A percentile compares a stretch with the other conserved stretches of the same genome.
Evolutionary conservation across 1,140 invertebrate species (phyloP).

Genomic region (Asobara japonica): DNA sequence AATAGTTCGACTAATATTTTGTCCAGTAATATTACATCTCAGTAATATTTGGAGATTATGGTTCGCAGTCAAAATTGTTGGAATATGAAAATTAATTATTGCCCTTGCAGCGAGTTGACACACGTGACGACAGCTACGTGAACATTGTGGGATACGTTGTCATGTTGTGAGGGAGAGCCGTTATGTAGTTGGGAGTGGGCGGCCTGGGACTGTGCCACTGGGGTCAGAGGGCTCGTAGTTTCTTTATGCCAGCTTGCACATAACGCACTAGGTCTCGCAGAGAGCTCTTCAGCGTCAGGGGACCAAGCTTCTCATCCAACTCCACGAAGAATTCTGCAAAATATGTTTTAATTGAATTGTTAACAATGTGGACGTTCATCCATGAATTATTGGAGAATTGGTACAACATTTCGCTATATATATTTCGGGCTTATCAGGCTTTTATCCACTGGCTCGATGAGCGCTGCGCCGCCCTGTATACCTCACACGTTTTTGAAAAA

Average conservation of each 20-base stretch:
- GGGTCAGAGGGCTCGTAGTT: slow-evolving; percentile 66
- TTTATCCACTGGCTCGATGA: no score
- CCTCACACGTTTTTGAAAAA: no score
- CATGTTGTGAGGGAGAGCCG: slow-evolving; percentile 62
- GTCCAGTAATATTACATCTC: no score
- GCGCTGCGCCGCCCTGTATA: no score
- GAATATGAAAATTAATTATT: slow-evolving; percentile 39
- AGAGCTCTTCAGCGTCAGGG: slow-evolving; percentile 79
- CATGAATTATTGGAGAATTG: background rate
- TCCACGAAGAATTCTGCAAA: slow-evolving; percentile 82
- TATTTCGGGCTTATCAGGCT: no score
- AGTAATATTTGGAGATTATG: no score
- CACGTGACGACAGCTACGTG: slow-evolving; percentile 47
- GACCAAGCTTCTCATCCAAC: slow-evolving; percentile 78
- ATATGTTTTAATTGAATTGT: slow-evolving; percentile 35
- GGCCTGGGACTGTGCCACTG: slow-evolving; percentile 67
- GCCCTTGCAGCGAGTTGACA: slow-evolving; percentile 31
- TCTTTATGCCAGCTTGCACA: slow-evolving; percentile 76
- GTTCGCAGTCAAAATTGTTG: no score
- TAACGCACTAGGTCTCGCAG: slow-evolving; percentile 80
- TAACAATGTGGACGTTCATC: slow-evolving; percentile 28
- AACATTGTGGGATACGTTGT: slow-evolving; percentile 61
- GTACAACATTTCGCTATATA: no score
- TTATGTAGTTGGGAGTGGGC: slow-evolving; percentile 64
- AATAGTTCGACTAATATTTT: no score